Conservation (phyloP, 1,140 invertebrate species). For the Leptinotarsa lineolata region DNA sequence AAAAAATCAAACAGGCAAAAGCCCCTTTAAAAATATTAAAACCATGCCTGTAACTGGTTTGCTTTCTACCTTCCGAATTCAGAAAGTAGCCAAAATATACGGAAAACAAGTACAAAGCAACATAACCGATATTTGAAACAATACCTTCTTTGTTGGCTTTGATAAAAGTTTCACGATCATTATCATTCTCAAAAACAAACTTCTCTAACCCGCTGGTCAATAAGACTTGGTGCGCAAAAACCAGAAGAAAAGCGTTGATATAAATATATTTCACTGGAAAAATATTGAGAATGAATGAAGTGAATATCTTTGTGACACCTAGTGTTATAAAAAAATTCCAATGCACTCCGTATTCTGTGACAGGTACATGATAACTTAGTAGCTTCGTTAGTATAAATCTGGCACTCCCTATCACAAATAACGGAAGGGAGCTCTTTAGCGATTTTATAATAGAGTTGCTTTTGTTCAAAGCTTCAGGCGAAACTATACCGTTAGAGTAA, state of each 20-base stretch:
- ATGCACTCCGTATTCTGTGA: slow-evolving; percentile 91
- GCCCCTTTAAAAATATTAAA: slow-evolving; percentile 56
- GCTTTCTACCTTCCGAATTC: slow-evolving; percentile 37
- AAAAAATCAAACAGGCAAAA: slow-evolving; percentile 58
- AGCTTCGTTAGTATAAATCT: slow-evolving; percentile 68
- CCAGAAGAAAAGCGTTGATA: slow-evolving; percentile 58
- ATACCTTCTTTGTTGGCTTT: slow-evolving; percentile 90
- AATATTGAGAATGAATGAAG: slow-evolving; percentile 62
- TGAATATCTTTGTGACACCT: slow-evolving; percentile 78
- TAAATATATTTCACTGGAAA: slow-evolving; percentile 52
- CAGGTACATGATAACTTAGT: slow-evolving; percentile 82
- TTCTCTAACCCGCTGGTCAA: slow-evolving; percentile 67
- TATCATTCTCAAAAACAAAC: slow-evolving; percentile 72
- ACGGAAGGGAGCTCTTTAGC: slow-evolving; percentile 56
- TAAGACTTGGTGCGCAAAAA: slow-evolving; percentile 70
- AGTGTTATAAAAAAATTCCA: slow-evolving; percentile 98
- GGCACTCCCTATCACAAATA: slow-evolving; percentile 72
- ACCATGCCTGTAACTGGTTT: slow-evolving; percentile 7
- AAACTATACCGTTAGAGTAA: slow-evolving; percentile 82
- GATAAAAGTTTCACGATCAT: slow-evolving; percentile 65
- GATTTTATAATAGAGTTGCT: slow-evolving; percentile 53
- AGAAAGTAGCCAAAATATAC: slow-evolving; percentile 70
- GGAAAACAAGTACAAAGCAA: slow-evolving; percentile 79
- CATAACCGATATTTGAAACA: slow-evolving; percentile 80
- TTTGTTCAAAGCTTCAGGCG: slow-evolving; percentile 59